These are phyloP conservation scores for Notoglanidium macrostoma DNA, from an alignment of 2,797 vertebrate species.

Conservation along the genomic window DNA sequence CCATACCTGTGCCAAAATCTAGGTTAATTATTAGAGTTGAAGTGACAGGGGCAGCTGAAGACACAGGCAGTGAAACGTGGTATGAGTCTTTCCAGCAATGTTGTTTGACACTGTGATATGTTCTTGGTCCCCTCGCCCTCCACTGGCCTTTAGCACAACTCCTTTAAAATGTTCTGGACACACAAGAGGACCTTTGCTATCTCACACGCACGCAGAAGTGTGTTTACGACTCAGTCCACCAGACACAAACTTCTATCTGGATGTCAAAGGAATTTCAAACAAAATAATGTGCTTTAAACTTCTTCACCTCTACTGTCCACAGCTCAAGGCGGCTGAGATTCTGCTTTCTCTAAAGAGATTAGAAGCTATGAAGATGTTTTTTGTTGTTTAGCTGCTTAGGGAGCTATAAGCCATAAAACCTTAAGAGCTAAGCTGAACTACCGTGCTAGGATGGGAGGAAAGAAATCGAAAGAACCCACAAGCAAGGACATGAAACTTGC, in stretches of 20 bases:
- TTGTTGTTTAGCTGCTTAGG: constrained; percentile 22
- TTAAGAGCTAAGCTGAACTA: constrained; percentile 39
- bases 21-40: constrained; percentile 67
- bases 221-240: neutral
- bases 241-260: constrained; percentile 11
- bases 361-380: constrained; percentile 13
- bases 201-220: neutral
- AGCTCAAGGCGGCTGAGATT: constrained; percentile 6
- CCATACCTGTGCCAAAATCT: constrained; percentile 44
- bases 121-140: constrained; percentile 64
- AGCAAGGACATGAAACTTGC: constrained; percentile 64
- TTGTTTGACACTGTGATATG: constrained; percentile 64
- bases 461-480: constrained; percentile 64
- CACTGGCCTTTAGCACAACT: constrained; percentile 37
- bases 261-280: constrained; percentile 2
- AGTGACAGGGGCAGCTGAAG: constrained; percentile 86
- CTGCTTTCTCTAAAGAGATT: constrained; percentile 14
- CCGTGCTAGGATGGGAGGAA: constrained; percentile 72
- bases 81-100: constrained; percentile 69
- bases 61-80: constrained; percentile 61
- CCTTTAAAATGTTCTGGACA: constrained; percentile 31
- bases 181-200: constrained; percentile 14
- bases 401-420: constrained; percentile 30
- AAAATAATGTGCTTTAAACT: constrained; percentile 25
- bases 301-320: neutral